These are phyloP conservation scores for Aurelia aurita complex sp. Pacific DNA, from an alignment of 30 jellyfish, hydroid and myxozoan species.

Conservation along the genomic window DNA sequence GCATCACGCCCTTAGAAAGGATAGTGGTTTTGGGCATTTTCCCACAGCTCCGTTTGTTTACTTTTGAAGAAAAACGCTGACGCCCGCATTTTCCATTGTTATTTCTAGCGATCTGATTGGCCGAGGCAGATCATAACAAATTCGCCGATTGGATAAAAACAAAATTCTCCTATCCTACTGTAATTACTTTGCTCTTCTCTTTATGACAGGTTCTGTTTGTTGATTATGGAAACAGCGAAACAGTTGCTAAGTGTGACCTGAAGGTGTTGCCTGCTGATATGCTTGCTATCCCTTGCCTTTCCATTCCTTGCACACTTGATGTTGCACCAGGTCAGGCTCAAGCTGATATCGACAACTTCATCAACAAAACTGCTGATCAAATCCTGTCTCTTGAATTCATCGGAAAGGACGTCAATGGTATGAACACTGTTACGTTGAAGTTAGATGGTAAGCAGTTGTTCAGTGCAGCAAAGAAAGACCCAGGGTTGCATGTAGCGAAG, in stretches of 20 bases:
- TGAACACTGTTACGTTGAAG: background rate
- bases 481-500: constrained; percentile 24
- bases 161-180: too few relatives aligned
- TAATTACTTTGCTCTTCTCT: too few relatives aligned
- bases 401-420: constrained; percentile 6
- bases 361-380: constrained; percentile 25
- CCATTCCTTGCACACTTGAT: constrained; percentile 45
- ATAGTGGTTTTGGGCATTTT: too few relatives aligned
- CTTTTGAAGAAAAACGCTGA: too few relatives aligned
- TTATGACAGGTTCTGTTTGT: constrained; percentile 32
- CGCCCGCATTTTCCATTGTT: too few relatives aligned
- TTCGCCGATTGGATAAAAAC: too few relatives aligned
- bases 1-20: too few relatives aligned
- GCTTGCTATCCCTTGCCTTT: constrained; percentile 22
- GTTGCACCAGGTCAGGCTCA: constrained; percentile 16
- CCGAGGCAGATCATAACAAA: too few relatives aligned
- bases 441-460: constrained; percentile 16
- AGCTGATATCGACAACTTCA: constrained; percentile 40
- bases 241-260: constrained; percentile 19
- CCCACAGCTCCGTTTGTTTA: too few relatives aligned
- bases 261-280: constrained; percentile 15
- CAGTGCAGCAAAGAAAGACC: constrained; percentile 9
- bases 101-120: too few relatives aligned
- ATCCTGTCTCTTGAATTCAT: constrained; percentile 19
- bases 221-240: constrained; percentile 59